Evolutionary conservation across 1,140 invertebrate genomes (phyloP).

Genomic region (Drosophila nasuta): DNA sequence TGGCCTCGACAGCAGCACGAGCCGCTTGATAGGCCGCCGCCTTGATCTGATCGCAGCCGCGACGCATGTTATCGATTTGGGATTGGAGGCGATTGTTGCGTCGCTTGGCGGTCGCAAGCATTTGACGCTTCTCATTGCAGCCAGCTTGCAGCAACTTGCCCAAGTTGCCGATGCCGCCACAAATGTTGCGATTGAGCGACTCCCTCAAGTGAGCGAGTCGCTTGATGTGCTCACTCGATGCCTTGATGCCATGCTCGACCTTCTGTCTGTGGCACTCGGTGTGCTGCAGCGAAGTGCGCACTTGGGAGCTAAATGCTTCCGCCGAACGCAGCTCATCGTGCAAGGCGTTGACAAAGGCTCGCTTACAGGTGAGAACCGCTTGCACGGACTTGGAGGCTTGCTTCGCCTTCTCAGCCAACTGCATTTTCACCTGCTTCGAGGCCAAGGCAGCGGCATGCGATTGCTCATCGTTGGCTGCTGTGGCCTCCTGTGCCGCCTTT

Average conservation of each 20-base stretch:
- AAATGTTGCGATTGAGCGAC: constrained; percentile 85
- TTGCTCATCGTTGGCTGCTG: constrained; percentile 88
- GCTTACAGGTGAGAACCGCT: constrained; percentile 87
- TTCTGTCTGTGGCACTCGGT: constrained; percentile 86
- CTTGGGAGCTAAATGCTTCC: constrained; percentile 87
- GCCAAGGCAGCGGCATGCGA: constrained; percentile 88
- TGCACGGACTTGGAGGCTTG: constrained; percentile 88
- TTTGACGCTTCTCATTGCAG: constrained; percentile 87
- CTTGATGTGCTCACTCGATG: constrained; percentile 85
- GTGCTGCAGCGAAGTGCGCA: constrained; percentile 86
- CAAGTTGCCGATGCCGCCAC: constrained; percentile 86
- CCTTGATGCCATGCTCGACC: constrained; percentile 86
- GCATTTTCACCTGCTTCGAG: constrained; percentile 88
- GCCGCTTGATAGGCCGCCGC: constrained; percentile 87
- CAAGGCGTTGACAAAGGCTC: constrained; percentile 86
- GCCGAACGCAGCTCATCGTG: constrained; percentile 87
- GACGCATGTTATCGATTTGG: constrained; percentile 86
- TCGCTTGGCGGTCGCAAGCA: constrained; percentile 87
- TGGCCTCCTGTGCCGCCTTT: constrained; percentile 88
- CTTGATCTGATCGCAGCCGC: constrained; percentile 87
- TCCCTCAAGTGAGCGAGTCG: constrained; percentile 84
- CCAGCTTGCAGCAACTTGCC: constrained; percentile 86
- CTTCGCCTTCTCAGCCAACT: constrained; percentile 88
- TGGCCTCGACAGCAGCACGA: constrained; percentile 87
- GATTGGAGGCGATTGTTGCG: constrained; percentile 87